phyloP scores from a whole-genome alignment of 2,797 vertebrate species.

The Etheostoma perlongum region DNA sequence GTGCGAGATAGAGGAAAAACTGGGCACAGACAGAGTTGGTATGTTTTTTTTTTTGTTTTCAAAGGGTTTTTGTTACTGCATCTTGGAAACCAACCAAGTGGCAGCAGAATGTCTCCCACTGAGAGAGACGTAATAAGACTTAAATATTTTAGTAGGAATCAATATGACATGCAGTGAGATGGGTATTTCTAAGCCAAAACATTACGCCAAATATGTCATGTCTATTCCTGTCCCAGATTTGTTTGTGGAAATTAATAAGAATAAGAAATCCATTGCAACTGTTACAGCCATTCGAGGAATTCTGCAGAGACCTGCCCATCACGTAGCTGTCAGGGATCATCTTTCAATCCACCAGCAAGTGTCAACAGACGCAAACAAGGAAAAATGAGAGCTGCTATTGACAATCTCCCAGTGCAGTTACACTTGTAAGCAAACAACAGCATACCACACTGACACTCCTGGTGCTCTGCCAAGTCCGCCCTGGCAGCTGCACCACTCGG shows the following conservation, averaged over 20 bases:
- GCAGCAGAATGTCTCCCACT: neutral
- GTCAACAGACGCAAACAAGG: slow-evolving; percentile 62
- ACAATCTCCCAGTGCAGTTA: slow-evolving; percentile 71
- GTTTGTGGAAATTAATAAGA: slow-evolving; percentile 13
- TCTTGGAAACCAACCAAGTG: slow-evolving; percentile 23
- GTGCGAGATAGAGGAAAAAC: slow-evolving; percentile 48
- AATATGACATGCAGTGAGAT: neutral
- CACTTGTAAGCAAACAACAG: slow-evolving; percentile 74
- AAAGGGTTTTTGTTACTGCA: slow-evolving; percentile 51
- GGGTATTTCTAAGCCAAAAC: neutral
- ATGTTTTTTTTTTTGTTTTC: slow-evolving; percentile 63
- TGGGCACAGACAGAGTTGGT: slow-evolving; percentile 34
- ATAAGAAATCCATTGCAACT: slow-evolving; percentile 5
- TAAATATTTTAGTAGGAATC: slow-evolving; percentile 11
- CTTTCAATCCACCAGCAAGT: slow-evolving; percentile 47
- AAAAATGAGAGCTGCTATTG: slow-evolving; percentile 75
- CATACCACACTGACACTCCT: slow-evolving; percentile 75
- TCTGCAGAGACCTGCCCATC: slow-evolving; percentile 67
- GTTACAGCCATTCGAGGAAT: slow-evolving; percentile 58
- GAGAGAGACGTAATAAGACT: neutral
- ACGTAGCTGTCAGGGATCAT: slow-evolving; percentile 54
- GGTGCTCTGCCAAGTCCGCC: slow-evolving; percentile 58
- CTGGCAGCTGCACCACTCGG: slow-evolving; percentile 52
- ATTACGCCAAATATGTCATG: neutral
- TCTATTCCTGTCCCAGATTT: slow-evolving; percentile 10